These are phyloP conservation scores for Leptopilina clavipes DNA, from an alignment of 1,140 invertebrate genomes.

Conservation along the genomic window DNA sequence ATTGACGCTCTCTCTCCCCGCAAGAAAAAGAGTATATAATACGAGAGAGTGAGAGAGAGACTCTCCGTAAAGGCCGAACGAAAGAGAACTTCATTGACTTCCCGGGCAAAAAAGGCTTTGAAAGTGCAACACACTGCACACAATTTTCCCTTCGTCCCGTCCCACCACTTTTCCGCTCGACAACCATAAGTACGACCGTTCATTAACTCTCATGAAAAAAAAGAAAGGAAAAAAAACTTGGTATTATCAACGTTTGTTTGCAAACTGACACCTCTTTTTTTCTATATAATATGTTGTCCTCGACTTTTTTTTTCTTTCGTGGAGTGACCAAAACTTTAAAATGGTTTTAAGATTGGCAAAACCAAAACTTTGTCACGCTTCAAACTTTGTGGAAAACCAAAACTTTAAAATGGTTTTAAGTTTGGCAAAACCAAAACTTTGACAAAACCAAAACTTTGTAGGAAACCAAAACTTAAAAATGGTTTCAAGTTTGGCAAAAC, in stretches of 20 bases:
- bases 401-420: too few species aligned
- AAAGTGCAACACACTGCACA: constrained; percentile 63
- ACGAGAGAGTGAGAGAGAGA: constrained; percentile 1
- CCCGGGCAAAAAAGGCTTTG: constrained; percentile 62
- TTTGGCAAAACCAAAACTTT: too few species aligned
- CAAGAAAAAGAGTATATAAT: constrained; percentile 49
- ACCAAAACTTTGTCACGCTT: too few species aligned
- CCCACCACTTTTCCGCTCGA: constrained; percentile 58
- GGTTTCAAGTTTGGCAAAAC: too few species aligned
- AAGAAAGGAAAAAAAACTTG: neutral
- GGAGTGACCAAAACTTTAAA: too few species aligned
- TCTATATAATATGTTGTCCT: too few species aligned
- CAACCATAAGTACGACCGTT: constrained; percentile 57
- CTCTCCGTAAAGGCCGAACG: constrained; percentile 58
- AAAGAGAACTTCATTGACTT: constrained; percentile 67
- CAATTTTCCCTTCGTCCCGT: constrained; percentile 50
- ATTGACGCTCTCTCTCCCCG: constrained; percentile 52
- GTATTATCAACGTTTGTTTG: constrained; percentile 46
- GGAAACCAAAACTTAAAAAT: too few species aligned
- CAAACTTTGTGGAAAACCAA: too few species aligned
- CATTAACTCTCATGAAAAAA: constrained; percentile 54
- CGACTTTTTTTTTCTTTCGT: constrained; percentile 37
- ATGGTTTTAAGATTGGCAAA: too few species aligned
- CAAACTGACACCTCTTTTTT: constrained; percentile 47
- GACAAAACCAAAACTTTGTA: too few species aligned